Conservation (phyloP, 1,140 invertebrate species). For the Drosophila funebris region DNA sequence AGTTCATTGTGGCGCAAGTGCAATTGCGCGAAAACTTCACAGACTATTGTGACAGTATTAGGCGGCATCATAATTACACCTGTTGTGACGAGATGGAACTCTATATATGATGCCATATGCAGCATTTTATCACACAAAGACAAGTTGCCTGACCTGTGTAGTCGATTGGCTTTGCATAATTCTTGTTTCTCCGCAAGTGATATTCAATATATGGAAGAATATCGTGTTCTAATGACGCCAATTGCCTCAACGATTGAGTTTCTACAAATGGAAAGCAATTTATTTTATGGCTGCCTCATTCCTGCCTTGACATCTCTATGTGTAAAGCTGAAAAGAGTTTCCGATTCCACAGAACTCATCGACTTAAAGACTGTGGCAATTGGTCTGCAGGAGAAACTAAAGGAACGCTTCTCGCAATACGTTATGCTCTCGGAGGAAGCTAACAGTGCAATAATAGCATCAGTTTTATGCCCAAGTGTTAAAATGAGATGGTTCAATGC, state of each 20-base stretch:
- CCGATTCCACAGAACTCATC: not conserved
- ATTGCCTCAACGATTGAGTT: conserved; percentile 35
- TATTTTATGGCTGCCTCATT: conserved; percentile 33
- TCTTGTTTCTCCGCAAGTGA: conserved; percentile 21
- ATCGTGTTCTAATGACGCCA: conserved; percentile 19
- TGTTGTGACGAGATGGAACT: conserved; percentile 15
- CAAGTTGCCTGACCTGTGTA: conserved; percentile 21
- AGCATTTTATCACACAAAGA: conserved; percentile 24
- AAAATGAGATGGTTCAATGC: conserved; percentile 44
- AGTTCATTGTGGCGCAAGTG: conserved; percentile 23
- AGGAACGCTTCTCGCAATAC: conserved; percentile 12
- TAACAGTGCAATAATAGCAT: conserved; percentile 29
- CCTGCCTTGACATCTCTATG: conserved; percentile 32
- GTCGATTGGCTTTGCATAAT: conserved; percentile 17
- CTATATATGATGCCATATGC: conserved; percentile 32
- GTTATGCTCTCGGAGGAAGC: conserved; percentile 18
- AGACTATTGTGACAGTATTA: not conserved
- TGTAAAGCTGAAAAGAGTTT: conserved; percentile 29
- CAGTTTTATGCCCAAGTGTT: conserved; percentile 28
- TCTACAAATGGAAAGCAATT: conserved; percentile 23
- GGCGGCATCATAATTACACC: not conserved
- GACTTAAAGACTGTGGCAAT: conserved; percentile 12
- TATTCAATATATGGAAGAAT: conserved; percentile 36
- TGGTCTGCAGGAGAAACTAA: conserved; percentile 1
- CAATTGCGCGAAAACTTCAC: not conserved